Percentiles rank a stretch among this genome's conserved stretches.
Conservation (phyloP, 1,140 invertebrate species). For the Rhagoletis pomonella region DNA sequence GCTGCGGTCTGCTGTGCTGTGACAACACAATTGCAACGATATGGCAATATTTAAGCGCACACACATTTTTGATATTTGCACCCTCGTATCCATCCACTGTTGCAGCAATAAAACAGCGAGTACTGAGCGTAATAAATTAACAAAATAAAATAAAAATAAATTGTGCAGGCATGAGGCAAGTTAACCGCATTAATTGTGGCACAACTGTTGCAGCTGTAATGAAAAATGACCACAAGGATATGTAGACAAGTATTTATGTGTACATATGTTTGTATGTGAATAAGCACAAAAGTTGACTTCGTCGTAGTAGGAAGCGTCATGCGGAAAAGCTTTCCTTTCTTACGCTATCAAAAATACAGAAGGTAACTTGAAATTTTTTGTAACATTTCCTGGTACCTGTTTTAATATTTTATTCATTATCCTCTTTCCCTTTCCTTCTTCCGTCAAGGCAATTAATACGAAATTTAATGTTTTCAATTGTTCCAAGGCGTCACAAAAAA, state of each 20-base stretch:
- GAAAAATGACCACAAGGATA: conserved; percentile 27
- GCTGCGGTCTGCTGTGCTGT: conserved; percentile 10
- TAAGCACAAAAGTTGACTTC: background rate
- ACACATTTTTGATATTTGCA: background rate
- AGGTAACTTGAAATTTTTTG: too few relatives aligned
- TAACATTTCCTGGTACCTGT: background rate
- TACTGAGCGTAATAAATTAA: background rate
- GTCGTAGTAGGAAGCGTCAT: background rate
- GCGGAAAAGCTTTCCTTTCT: background rate
- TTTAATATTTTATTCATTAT: too few relatives aligned
- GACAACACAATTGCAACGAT: background rate
- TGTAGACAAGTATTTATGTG: background rate
- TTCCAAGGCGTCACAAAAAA: background rate
- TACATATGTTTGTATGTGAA: too few relatives aligned
- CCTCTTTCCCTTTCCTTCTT: background rate
- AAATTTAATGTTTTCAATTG: conserved; percentile 48
- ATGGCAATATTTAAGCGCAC: background rate
- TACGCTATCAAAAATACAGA: too few relatives aligned
- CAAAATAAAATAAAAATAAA: conserved; percentile 7
- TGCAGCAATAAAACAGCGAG: background rate
- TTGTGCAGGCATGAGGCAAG: background rate
- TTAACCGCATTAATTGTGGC: conserved; percentile 52
- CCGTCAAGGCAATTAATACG: background rate
- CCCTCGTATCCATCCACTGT: background rate
- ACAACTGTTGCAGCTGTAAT: conserved; percentile 47